Evolutionary conservation across 1,140 invertebrate species (phyloP), one percentile per base, ranked within the genome.

Genomic region (Lethrus apterus): DNA sequence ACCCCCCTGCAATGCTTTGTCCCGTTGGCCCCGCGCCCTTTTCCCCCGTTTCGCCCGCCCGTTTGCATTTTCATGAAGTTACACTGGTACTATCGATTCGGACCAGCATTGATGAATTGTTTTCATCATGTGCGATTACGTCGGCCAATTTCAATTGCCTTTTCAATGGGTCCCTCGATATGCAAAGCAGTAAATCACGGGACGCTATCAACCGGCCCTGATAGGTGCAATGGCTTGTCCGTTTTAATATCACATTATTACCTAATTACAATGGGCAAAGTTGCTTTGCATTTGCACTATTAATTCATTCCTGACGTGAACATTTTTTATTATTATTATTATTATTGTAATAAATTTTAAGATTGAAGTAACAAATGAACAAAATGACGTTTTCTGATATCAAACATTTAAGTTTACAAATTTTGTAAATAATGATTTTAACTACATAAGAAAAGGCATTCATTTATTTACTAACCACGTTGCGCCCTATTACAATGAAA

Each of bases 91-190:
- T 56, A 56, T 56, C 54, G 54, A 56, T 53, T 54, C 40, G 23
- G 35, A 23, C 32, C 29, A 51, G 52, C 55, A 58, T 60, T 62
- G 63, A 65, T 65, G 58, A 65, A 64, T 63, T 60, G 63, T 63
- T 65, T 63, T 65, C 61, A 62, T 65, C 63, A 63, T 63, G 60
- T 60, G 54, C 60, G 60, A 65, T 65, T 63, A 64, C 55, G 54
- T 50, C 42, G 59, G 43, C 54, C 55, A 52, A 65, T 65, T 65
- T 65, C 63, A 65, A 65, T 65, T 65, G 60, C 57, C 57, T 63
- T 63, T 63, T 64, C 62, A 63, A 63, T 63, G 60, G 57, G 56
- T 52, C 55, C 52, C 54, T 14, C 38, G 5, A n/a, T 7, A 45
- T 58, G 61, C 62, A 64, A 58, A 56, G 54, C 58, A 53, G 48